Evolutionary conservation across 2,888 invertebrate genomes (phyloP), one percentile per base, ranked within the genome.

Genomic region (Heteromurus nitidus): DNA sequence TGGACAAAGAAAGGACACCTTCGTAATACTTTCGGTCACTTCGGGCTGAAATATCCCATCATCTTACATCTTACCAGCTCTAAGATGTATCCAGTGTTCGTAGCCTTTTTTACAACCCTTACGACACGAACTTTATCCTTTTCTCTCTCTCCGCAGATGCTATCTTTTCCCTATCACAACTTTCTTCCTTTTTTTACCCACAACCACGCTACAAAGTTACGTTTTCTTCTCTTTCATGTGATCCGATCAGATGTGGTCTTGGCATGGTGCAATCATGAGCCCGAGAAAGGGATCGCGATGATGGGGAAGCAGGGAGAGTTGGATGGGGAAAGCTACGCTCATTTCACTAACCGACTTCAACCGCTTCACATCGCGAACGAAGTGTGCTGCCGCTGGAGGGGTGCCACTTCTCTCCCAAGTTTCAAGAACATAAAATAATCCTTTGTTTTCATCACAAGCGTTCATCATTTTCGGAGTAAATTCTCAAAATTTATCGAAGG

Each of bases 331-430:
- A n/a, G 55, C 24, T 5, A 50, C 65, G 65, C 58, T 80, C 80
- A 80, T 68, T 80, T 72, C 55, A 47, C 50, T 60, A 73, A 68
- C 65, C 68, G 73, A 67, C 73, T 80, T 68, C 26, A 64, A 60
- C 80, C 80, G 53, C 67, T 47, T 30, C 73, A 68, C 73, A 80
- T 73, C 73, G 73, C 80, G 18, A 36, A n/a, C n/a, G n/a, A n/a
- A n/a, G n/a, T n/a, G n/a, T n/a, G n/a, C n/a, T n/a, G n/a, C n/a
- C n/a, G n/a, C n/a, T n/a, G n/a, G n/a, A n/a, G n/a, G n/a, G n/a
- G 28, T 11, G 2, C 20, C 16, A 13, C 20, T n/a, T 3, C 22
- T 26, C 58, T 3, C 24, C 20, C 9, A 3, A 22, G n/a, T n/a
- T n/a, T n/a, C n/a, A n/a, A n/a, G n/a, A n/a, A n/a, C n/a, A n/a